Evolutionary conservation across 2,888 invertebrate genomes (phyloP).

Genomic region (Drosophila kanekoi): DNA sequence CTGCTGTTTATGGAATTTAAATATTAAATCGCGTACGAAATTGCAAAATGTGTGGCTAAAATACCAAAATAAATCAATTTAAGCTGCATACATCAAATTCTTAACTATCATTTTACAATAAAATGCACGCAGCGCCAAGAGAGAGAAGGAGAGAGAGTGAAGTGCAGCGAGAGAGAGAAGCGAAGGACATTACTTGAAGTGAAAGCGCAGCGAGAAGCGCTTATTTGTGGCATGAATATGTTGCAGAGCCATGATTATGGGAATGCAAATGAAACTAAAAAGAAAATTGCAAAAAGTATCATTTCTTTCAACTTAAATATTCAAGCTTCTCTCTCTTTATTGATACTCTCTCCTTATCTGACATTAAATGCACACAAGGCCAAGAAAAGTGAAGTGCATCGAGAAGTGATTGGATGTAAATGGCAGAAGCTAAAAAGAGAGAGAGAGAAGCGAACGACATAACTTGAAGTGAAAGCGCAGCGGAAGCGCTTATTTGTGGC

Average conservation of each 20-base stretch:
- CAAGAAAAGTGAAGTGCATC: background rate
- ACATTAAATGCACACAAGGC: background rate
- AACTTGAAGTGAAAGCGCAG: too few relatives aligned
- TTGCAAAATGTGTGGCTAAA: conserved; percentile 22
- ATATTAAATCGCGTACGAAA: conserved; percentile 8
- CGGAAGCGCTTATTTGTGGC: too few relatives aligned
- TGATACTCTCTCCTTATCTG: too few relatives aligned
- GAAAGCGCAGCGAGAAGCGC: too few relatives aligned
- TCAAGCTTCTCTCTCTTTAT: background rate
- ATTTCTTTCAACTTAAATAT: too few relatives aligned
- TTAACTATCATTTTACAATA: conserved; percentile 1
- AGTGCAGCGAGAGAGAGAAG: background rate
- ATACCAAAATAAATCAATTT: conserved; percentile 36
- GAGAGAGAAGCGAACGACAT: background rate
- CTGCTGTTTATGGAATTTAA: conserved; percentile 21
- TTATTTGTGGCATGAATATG: too few relatives aligned
- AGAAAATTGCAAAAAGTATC: too few relatives aligned
- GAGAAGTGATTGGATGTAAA: background rate
- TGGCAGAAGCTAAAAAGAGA: background rate
- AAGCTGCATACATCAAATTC: conserved; percentile 29
- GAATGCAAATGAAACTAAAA: too few relatives aligned
- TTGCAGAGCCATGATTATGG: too few relatives aligned
- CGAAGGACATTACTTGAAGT: background rate
- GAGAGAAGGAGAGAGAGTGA: too few relatives aligned
- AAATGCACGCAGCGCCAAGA: background rate